Evolutionary conservation across 2,888 invertebrate species (phyloP).

Genomic region (Euproctis similis): DNA sequence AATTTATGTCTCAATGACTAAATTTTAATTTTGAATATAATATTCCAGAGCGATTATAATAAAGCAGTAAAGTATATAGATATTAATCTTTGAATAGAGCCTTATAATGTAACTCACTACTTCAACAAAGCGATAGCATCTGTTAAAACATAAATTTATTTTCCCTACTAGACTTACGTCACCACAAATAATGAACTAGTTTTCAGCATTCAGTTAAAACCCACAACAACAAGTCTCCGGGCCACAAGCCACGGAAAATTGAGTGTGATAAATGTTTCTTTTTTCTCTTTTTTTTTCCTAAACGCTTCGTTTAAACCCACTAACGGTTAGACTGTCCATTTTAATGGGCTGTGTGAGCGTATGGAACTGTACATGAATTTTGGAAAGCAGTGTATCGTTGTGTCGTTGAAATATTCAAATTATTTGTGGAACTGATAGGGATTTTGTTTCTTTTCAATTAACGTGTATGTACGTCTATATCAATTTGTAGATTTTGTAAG

Average conservation of each 20-base stretch:
- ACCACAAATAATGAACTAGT: too few relatives aligned
- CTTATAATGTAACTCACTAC: conserved; percentile 16
- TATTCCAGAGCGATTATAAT: conserved; percentile 8
- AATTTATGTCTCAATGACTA: too few relatives aligned
- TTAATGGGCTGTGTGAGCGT: conserved; percentile 61
- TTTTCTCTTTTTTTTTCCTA: conserved; percentile 23
- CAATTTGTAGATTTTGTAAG: too few relatives aligned
- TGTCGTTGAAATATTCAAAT: too few relatives aligned
- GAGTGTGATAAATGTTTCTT: conserved; percentile 61
- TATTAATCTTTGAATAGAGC: too few relatives aligned
- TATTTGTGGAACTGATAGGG: conserved; percentile 11
- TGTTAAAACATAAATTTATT: conserved; percentile 27
- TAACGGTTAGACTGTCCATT: conserved; percentile 59
- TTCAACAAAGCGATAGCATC: conserved; percentile 14
- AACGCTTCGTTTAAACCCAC: conserved; percentile 52
- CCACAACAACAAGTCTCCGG: conserved; percentile 37
- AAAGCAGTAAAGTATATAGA: conserved; percentile 6
- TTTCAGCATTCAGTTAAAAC: conserved; percentile 43
- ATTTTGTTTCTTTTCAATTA: conserved; percentile 11
- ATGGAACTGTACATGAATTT: conserved; percentile 55
- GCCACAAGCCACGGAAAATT: conserved; percentile 36
- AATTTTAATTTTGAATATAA: conserved; percentile 6
- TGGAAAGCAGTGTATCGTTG: too few relatives aligned
- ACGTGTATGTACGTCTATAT: conserved; percentile 17
- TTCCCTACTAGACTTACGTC: too few relatives aligned